A percentile compares a stretch with the other conserved stretches of the same genome.
phyloP scores from a whole-genome alignment of 2,888 invertebrate species.

The Spialia ferax region DNA sequence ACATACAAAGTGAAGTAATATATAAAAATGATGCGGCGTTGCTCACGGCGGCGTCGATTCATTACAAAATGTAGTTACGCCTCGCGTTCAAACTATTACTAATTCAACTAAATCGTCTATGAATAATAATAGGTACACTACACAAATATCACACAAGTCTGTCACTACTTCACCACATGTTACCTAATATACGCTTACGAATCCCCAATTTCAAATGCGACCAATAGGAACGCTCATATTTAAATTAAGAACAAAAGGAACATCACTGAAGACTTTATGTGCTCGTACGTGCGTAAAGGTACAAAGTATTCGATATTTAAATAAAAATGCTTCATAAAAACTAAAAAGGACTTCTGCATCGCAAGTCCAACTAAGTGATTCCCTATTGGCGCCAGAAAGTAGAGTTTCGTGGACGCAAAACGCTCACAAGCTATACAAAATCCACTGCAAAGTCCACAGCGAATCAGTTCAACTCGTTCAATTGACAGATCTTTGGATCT shows the following conservation, averaged over 20 bases:
- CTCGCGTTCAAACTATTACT: slow-evolving; percentile 66
- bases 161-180: slow-evolving; percentile 37
- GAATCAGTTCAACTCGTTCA: slow-evolving; percentile 67
- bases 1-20: slow-evolving; percentile 55
- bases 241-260: not conserved
- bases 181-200: slow-evolving; percentile 50
- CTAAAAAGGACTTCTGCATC: not conserved
- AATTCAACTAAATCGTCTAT: slow-evolving; percentile 69
- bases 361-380: no score
- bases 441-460: not conserved
- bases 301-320: not conserved
- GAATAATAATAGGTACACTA: slow-evolving; percentile 51
- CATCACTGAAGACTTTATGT: not conserved
- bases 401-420: slow-evolving; percentile 55
- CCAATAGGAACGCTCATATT: slow-evolving; percentile 58
- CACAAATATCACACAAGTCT: slow-evolving; percentile 64
- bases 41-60: slow-evolving; percentile 57
- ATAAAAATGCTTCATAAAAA: not conserved
- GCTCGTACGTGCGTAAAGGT: not conserved
- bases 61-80: slow-evolving; percentile 58
- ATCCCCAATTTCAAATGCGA: slow-evolving; percentile 46
- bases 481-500: slow-evolving; percentile 72
- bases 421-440: slow-evolving; percentile 25
- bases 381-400: slow-evolving; percentile 67
- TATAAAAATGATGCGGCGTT: slow-evolving; percentile 64